Percentiles rank a stretch among this genome's conserved stretches.
These are phyloP conservation scores for Philypnodon macrostomus DNA, from an alignment of 2,797 vertebrate genomes.

Conservation along the genomic window DNA sequence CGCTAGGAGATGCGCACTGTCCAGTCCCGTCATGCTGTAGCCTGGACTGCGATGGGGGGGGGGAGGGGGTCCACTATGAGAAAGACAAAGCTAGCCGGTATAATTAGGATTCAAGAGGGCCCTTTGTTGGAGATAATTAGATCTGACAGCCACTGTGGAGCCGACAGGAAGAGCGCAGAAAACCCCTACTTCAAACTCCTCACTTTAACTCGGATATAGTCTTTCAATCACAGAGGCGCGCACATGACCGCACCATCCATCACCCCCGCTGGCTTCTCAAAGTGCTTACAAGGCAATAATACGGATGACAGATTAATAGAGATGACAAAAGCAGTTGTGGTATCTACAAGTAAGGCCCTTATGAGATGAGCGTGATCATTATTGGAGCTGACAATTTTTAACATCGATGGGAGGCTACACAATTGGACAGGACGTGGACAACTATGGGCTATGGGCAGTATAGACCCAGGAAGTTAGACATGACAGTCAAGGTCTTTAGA, in stretches of 20 bases:
- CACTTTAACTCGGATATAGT: slow-evolving; percentile 49
- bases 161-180: slow-evolving; percentile 50
- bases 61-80: slow-evolving; percentile 58
- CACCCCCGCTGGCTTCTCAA: slow-evolving; percentile 33
- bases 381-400: slow-evolving; percentile 38
- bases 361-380: slow-evolving; percentile 30
- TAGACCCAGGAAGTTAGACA: background rate
- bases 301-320: slow-evolving; percentile 57
- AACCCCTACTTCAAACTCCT: slow-evolving; percentile 56
- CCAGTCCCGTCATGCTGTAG: slow-evolving; percentile 47
- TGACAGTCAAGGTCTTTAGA: no score
- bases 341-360: slow-evolving; percentile 19
- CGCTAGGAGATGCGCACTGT: slow-evolving; percentile 49
- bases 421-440: background rate
- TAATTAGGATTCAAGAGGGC: slow-evolving; percentile 73
- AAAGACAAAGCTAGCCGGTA: slow-evolving; percentile 61
- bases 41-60: slow-evolving; percentile 43
- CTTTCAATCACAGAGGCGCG: slow-evolving; percentile 21
- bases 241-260: slow-evolving; percentile 48
- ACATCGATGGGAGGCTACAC: slow-evolving; percentile 18
- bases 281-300: slow-evolving; percentile 58
- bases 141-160: slow-evolving; percentile 70
- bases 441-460: no score
- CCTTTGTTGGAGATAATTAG: slow-evolving; percentile 74
- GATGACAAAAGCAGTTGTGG: slow-evolving; percentile 36